These are phyloP conservation scores for Monoplex corrugatus DNA, from an alignment of 2,888 invertebrate genomes.

Conservation along the genomic window DNA sequence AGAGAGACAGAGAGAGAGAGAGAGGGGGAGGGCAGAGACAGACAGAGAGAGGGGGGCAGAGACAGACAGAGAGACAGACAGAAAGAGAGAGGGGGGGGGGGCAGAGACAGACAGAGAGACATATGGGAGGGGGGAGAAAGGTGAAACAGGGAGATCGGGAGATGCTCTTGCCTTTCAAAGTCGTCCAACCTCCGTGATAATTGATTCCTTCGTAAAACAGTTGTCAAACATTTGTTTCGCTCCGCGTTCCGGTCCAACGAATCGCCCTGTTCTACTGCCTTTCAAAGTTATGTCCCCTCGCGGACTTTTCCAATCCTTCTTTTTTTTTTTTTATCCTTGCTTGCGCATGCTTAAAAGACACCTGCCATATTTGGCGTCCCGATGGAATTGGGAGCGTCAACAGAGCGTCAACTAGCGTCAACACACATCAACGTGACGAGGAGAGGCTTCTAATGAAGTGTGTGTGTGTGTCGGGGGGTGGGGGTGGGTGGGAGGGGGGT, in stretches of 20 bases:
- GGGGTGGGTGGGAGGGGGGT: neutral
- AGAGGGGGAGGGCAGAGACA: too few relatives aligned
- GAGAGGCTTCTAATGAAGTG: neutral
- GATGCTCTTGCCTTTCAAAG: too few relatives aligned
- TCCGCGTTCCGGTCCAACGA: neutral
- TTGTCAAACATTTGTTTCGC: neutral
- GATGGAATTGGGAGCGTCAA: neutral
- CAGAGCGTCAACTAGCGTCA: neutral
- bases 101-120: too few relatives aligned
- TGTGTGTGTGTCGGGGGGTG: neutral
- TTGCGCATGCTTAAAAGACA: neutral
- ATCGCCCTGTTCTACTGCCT: neutral
- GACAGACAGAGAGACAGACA: neutral
- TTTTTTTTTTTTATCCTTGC: too few relatives aligned
- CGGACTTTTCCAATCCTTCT: neutral
- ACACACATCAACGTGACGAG: neutral
- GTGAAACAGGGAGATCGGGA: too few relatives aligned
- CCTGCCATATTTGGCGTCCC: neutral
- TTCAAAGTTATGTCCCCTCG: neutral
- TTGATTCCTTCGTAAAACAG: neutral
- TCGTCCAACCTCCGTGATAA: too few relatives aligned
- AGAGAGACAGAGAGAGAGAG: too few relatives aligned
- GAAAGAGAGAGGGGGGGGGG: too few relatives aligned
- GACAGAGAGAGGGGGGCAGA: too few relatives aligned
- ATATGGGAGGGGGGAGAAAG: neutral